Conservation (phyloP, 2,797 vertebrate genomes). For the Chrysocyon brachyurus region DNA sequence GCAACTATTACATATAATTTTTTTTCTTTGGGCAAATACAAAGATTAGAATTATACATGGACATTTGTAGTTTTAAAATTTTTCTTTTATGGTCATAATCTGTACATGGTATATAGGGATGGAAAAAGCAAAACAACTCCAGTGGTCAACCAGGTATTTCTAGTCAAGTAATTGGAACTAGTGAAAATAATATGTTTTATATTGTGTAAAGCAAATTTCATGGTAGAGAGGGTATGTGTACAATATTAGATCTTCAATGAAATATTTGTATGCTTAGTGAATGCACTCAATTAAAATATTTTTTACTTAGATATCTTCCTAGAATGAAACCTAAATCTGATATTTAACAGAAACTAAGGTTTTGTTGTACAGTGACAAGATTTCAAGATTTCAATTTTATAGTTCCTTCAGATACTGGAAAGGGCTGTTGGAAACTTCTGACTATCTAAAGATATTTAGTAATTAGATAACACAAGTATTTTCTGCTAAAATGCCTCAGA, state of each 20-base stretch:
- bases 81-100: not conserved
- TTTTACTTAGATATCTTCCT: not conserved
- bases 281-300: not conserved
- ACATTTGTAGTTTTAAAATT: not conserved
- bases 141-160: not conserved
- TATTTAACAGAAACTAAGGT: not conserved
- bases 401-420: not conserved
- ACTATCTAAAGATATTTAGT: not conserved
- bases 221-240: fast-evolving
- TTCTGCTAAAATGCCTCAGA: not conserved
- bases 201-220: not conserved
- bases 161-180: not conserved
- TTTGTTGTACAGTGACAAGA: not conserved
- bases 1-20: not conserved
- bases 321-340: not conserved
- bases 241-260: not conserved
- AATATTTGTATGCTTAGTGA: not conserved
- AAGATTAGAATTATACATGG: not conserved
- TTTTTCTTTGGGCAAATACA: constrained; percentile 36
- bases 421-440: not conserved
- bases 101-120: not conserved
- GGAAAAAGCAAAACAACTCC: not conserved
- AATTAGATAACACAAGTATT: not conserved
- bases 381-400: not conserved
- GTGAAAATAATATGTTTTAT: not conserved